Evolutionary conservation across 2,888 invertebrate genomes (phyloP), one percentile per base, ranked within the genome.

Genomic region (Diadegma fenestrale): DNA sequence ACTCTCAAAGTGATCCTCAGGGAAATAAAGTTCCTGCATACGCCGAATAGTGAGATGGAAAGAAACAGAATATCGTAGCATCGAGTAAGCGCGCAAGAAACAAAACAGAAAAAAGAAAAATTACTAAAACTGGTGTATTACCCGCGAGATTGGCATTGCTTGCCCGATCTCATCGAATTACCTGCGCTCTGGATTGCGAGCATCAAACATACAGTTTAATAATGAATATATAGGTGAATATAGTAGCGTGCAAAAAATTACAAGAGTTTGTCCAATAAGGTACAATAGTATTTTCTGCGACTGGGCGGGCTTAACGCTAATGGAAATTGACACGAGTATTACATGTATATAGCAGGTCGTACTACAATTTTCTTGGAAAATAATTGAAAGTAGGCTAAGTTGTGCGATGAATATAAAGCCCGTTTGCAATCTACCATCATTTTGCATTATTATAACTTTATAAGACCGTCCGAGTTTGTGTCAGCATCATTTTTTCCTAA

Each of bases 11-110:
- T 88, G 90, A 90, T 92, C 91, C 91, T 91, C 88, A 87, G 91
- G 91, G 91, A 92, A 92, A 92, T 92, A 91, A 92, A 91, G 91
- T 91, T 90, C 86, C 87, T 86, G 87, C 88, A 76, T 79, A 68
- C 63, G 71, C 63, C 69, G 64, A 75, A 86, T 73, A 72, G 80
- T 63, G 61, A 68, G 54, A 58, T 54, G 43, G 61, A 64, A 75
- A 81, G 69, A 78, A 78, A 84, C 88, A 86, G 78, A 71, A 69
- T 78, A 66, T 48, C 33, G 26, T n/a, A 54, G 68, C 26, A 82
- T 26, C 51, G 54, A 80, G 54, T 45, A 71, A 76, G 33, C 51
- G 86, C 88, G 30, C 7, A 26, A 58, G 26, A 43, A 45, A 64
- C 19, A 75, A 12, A 14, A 48, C n/a, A 30, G 14, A 43, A 33